Evolutionary conservation across 1,140 invertebrate species (phyloP).

Genomic region (Macrostomum lignano): DNA sequence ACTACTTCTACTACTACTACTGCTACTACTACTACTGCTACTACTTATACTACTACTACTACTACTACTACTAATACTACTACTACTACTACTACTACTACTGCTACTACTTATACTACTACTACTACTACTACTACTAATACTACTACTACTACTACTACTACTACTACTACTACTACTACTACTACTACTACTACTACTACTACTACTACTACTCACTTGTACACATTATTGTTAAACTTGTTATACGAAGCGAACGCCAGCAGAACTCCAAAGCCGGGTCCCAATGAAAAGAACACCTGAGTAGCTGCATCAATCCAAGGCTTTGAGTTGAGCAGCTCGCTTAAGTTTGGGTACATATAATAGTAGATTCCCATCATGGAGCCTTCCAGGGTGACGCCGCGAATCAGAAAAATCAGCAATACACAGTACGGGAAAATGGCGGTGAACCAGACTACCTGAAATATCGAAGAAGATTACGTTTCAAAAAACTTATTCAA

Average conservation of each 20-base stretch:
- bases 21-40: too few relatives aligned
- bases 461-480: too few relatives aligned
- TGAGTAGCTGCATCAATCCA: constrained; percentile 90
- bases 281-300: constrained; percentile 84
- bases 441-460: constrained; percentile 11
- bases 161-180: too few relatives aligned
- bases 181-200: too few relatives aligned
- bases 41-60: too few relatives aligned
- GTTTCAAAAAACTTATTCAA: constrained; percentile 2
- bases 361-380: constrained; percentile 2
- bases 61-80: too few relatives aligned
- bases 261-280: constrained; percentile 73
- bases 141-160: too few relatives aligned
- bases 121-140: too few relatives aligned
- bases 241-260: constrained; percentile 93
- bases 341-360: not conserved
- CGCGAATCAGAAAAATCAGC: not conserved
- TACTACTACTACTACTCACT: too few relatives aligned
- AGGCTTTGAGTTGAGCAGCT: constrained; percentile 34
- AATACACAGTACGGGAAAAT: constrained; percentile 10
- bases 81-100: too few relatives aligned
- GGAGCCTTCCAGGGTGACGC: not conserved
- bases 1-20: too few relatives aligned
- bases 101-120: too few relatives aligned
- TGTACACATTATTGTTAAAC: constrained; percentile 87